A percentile compares a stretch with the other conserved stretches of the same genome.
Evolutionary conservation across 1,140 invertebrate genomes (phyloP).

Genomic region (Aphelinus atriplicis): DNA sequence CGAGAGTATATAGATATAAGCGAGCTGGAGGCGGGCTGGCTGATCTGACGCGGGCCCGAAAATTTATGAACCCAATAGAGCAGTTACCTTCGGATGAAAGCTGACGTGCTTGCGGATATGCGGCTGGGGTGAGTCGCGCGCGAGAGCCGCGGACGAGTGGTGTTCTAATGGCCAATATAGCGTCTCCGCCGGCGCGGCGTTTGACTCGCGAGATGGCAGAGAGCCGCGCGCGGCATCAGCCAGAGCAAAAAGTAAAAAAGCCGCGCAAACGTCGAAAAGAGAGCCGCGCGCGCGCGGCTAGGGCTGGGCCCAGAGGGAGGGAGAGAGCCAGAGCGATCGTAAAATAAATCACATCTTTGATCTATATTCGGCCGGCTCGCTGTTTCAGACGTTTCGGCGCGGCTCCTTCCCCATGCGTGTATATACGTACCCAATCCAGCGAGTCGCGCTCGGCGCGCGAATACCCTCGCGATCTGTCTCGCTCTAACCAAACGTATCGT

Average conservation of each 20-base stretch:
- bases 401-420: neutral
- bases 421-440: too few species aligned
- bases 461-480: constrained; percentile 5
- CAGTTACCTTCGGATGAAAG: constrained; percentile 18
- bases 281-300: neutral
- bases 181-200: constrained; percentile 44
- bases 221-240: constrained; percentile 10
- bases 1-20: too few species aligned
- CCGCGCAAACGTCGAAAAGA: neutral
- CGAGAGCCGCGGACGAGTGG: constrained; percentile 7
- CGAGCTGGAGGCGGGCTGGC: too few species aligned
- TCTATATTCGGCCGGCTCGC: constrained; percentile 55
- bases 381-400: neutral
- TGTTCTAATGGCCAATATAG: constrained; percentile 53
- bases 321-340: constrained; percentile 48
- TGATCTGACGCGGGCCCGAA: neutral
- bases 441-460: neutral
- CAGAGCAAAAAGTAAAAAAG: constrained; percentile 28
- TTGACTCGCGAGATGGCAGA: constrained; percentile 41
- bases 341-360: constrained; percentile 63
- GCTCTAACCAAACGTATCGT: constrained; percentile 8
- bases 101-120: neutral
- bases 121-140: neutral
- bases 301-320: neutral
- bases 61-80: constrained; percentile 34